Evolutionary conservation across 2,888 invertebrate species (phyloP).

Genomic region (Atrina japonica): DNA sequence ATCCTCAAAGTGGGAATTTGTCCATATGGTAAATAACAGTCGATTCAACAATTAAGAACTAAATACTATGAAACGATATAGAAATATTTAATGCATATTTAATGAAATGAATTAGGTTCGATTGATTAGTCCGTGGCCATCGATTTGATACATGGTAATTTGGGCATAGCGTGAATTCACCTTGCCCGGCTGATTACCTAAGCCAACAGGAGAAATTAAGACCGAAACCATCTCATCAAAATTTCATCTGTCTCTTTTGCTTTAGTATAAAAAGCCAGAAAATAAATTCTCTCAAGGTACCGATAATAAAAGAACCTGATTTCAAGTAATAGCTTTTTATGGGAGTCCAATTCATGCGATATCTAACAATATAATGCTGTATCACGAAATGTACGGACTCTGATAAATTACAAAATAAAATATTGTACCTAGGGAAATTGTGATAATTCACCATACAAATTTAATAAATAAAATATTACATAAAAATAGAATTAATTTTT

Average conservation of each 20-base stretch:
- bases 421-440: conserved; percentile 26
- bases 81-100: conserved; percentile 52
- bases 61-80: background rate
- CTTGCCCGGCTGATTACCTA: background rate
- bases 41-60: no score
- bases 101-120: conserved; percentile 41
- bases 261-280: conserved; percentile 4
- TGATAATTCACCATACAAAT: conserved; percentile 17
- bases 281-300: conserved; percentile 4
- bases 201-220: conserved; percentile 1
- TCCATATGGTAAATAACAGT: conserved; percentile 40
- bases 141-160: conserved; percentile 7
- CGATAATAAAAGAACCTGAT: conserved; percentile 3
- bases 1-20: conserved; percentile 43
- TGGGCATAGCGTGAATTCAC: no score
- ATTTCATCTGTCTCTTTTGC: conserved; percentile 37
- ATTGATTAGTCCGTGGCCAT: conserved; percentile 30
- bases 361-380: conserved; percentile 16
- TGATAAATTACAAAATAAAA: conserved; percentile 27
- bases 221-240: conserved; percentile 23
- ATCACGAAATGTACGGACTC: conserved; percentile 24
- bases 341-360: conserved; percentile 4
- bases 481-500: no score
- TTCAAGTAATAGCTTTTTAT: conserved; percentile 4
- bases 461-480: no score